Base-by-base conservation (phyloP, 1,140 invertebrate genomes). In the Brachionus plicatilis region DNA sequence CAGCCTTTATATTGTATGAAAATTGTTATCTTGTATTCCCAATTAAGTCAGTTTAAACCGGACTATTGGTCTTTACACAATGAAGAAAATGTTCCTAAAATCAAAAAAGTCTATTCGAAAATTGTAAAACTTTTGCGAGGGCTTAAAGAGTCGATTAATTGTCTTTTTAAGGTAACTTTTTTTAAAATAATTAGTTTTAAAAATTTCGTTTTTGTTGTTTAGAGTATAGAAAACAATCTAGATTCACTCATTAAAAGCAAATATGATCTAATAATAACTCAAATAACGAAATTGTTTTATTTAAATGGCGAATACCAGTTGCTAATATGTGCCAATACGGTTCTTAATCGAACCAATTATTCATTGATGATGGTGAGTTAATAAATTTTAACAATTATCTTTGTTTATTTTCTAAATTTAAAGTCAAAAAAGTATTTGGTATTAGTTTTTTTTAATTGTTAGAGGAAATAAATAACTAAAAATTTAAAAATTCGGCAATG, bases 1-100 rank as follows among this genome's bases (percentile, higher is more conserved):
- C 70, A 75, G 47, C 72, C 72, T 8, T 76, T 76, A 76, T 76
- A 53, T 20, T 76, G 72, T 24, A 50, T 47, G 27, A 76, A 76
- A 76, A 76, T 76, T 27, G 20, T 76, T 12, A 27, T 76, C 8
- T 29, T 76, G 43, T 76, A 53, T 20, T 76, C 72, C 14, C 72
- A 76, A 33, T 37, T 76, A 9, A 76, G 72, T 29, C 72, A 76
- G 12, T 76, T 76, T 50, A 76, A 29, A 76, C 72, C 72, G n/a
- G 72, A 76, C 45, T 76, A 76, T 50, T 76, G 72, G 72, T 27
- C 20, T 12, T 27, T 76, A n/a, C 11, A 50, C 2, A 76, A 76
- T 37, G 72, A 50, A 14, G 72, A 76, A 9, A 76, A 76, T 76
- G 7, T 53, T 12, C 11, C 12, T 7, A 76, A 76, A 50, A 76